Evolutionary conservation across 2,888 invertebrate species (phyloP), one percentile per base, ranked within the genome.

Genomic region (Cryptus armator): DNA sequence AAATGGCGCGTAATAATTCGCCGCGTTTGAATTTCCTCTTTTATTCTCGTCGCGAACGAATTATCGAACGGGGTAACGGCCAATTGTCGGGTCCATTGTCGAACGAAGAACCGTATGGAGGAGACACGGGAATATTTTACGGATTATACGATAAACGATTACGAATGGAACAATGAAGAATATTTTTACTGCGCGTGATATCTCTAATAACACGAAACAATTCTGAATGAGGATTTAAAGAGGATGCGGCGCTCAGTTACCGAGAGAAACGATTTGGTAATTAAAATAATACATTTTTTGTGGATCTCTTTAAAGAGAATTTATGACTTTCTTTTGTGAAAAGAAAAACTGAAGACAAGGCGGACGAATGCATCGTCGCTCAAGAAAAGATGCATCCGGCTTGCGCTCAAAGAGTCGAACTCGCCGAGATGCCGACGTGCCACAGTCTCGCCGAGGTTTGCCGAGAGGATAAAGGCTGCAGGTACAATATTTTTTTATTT

Each of bases 371-470:
- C 94, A 96, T 98, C 95, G 96, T 97, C 90, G 98, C 98, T 86
- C 98, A 98, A 94, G 97, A 98, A 94, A 97, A 97, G 92, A 95
- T 98, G 86, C 98, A 98, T 94, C 98, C 98, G 10, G 96, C 96
- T 66, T 98, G 98, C 94, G 98, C 98, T 72, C 97, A 98, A 94
- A 95, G 97, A 81, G 96, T 96, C 83, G 96, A 96, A 68, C 95
- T 96, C 83, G 95, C 95, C 74, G 96, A 97, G 68, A 96, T 97
- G 88, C 98, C 98, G n/a, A 97, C 97, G 78, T 98, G 98, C 94
- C 97, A 98, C 91, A 96, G 96, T 83, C 95, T 98, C 62, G 98
- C 98, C 43, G 97, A 97, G 91, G 95, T 95, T 90, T 98, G 98
- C 94, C 96, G 97, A 87, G 97, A 97, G 91, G 97, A 97, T 91